These are phyloP conservation scores for Aythya baeri DNA, from an alignment of 2,113 vertebrate species.

Conservation along the genomic window DNA sequence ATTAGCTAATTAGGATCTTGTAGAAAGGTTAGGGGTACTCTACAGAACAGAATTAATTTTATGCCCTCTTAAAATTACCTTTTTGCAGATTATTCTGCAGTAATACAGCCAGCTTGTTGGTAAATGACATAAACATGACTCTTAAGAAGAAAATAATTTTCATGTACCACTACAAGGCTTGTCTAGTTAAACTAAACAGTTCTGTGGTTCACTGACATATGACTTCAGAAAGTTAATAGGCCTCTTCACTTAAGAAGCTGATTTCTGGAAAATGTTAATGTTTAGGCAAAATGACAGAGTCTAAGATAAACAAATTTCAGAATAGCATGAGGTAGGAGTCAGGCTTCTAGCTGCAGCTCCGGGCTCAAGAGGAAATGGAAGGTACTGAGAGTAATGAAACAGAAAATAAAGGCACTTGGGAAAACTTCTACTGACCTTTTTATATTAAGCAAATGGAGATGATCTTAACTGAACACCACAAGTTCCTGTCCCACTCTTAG, in stretches of 20 bases:
- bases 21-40: neutral
- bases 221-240: slow-evolving; percentile 35
- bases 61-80: slow-evolving; percentile 8
- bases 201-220: slow-evolving; percentile 15
- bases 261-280: slow-evolving; percentile 34
- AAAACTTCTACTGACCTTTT: neutral
- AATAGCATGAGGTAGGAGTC: neutral
- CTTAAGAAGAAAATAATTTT: slow-evolving; percentile 19
- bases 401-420: neutral
- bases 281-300: neutral
- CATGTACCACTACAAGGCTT: neutral
- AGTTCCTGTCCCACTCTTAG: neutral
- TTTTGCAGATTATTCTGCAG: neutral
- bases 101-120: neutral
- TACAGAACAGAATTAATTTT: neutral
- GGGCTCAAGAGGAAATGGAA: neutral
- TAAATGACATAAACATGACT: slow-evolving; percentile 20
- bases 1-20: slow-evolving; percentile 19
- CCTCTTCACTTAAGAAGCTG: slow-evolving; percentile 2
- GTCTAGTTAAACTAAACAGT: slow-evolving; percentile 17
- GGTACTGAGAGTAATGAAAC: neutral
- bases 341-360: neutral
- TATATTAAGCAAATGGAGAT: neutral
- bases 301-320: slow-evolving; percentile 1
- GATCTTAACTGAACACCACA: neutral